A percentile compares a stretch with the other conserved stretches of the same genome.
Conservation (phyloP, 2,888 invertebrate species). For the Chrysolina haemoptera region DNA sequence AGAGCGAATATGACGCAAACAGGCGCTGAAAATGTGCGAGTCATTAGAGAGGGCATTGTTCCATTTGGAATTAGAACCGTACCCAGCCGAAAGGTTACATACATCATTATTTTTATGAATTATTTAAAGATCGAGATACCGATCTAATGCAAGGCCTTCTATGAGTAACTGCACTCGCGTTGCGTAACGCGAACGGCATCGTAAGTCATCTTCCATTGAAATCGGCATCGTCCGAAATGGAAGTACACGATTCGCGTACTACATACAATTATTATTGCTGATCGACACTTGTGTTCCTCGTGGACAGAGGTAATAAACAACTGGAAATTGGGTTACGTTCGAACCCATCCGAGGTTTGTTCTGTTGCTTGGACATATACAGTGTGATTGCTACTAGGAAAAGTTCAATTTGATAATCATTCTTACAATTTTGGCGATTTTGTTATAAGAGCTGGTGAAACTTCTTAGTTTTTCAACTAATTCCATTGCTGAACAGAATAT, state of each 20-base stretch:
- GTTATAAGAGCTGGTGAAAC: no score
- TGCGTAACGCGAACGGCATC: neutral
- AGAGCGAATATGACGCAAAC: neutral
- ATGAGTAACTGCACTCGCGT: constrained; percentile 25
- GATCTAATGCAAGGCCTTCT: constrained; percentile 38
- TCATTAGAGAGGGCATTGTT: constrained; percentile 11
- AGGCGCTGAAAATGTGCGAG: neutral
- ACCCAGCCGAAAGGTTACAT: constrained; percentile 26
- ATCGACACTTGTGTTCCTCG: neutral
- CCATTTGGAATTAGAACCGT: constrained; percentile 13
- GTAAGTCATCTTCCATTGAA: neutral
- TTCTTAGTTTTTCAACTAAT: no score
- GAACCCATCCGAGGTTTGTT: no score
- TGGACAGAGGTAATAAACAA: no score
- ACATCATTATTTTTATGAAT: constrained; percentile 35
- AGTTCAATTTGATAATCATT: no score
- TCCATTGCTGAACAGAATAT: no score
- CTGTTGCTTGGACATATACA: no score
- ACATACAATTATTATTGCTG: no score
- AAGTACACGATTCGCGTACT: neutral
- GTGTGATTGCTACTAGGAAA: no score
- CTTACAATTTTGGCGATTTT: no score
- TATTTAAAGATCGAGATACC: constrained; percentile 37
- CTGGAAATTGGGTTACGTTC: no score
- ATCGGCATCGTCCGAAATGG: neutral